Base-by-base conservation (phyloP, 2,888 invertebrate species). In the Noctua janthina region DNA sequence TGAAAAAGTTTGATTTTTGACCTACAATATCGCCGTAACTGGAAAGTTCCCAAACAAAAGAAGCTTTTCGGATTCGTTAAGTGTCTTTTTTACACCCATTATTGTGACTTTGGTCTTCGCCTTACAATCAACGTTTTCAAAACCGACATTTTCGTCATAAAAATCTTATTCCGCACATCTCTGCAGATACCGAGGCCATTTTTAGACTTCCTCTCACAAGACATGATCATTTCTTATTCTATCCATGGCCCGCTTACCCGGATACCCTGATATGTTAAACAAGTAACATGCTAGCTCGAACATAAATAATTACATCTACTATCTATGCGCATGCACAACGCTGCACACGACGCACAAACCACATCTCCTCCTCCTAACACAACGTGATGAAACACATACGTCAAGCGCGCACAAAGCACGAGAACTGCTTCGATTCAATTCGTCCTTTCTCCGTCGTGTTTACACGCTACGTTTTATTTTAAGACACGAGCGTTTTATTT, bases 371-470 rank as follows among this genome's bases (percentile, higher is more conserved):
- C 43, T 49, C 79, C 43, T 79, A 67, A 46, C 62, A 72, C 56
- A 72, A 72, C 56, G 64, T 79, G 74, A 74, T 67, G 71, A 71
- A 43, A 74, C 43, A 49, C 67, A 77, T 23, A 77, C 71, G 72
- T 83, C 85, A 76, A 20, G 56, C 66, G 46, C 29, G 68, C n/a
- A 84, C 82, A 88, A 89, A 83, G 84, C 74, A 54, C 72, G 74
- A 68, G 46, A 68, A 68, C 46, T 71, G 78, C 72, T 78, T 68
- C 64, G 83, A 83, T 88, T 83, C 69, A 78, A 85, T 80, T 83
- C 71, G 88, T 87, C 86, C 76, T 89, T 88, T 87, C 90, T 86
- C 78, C 79, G 79, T 2, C 76, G 74, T 87, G 85, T 86, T 84
- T 81, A 79, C 74, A 77, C 35, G 75, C 66, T 56, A 64, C 71